These are phyloP conservation scores for Pipistrellus kuhlii DNA, from an alignment of 2,797 vertebrate species.

Conservation along the genomic window DNA sequence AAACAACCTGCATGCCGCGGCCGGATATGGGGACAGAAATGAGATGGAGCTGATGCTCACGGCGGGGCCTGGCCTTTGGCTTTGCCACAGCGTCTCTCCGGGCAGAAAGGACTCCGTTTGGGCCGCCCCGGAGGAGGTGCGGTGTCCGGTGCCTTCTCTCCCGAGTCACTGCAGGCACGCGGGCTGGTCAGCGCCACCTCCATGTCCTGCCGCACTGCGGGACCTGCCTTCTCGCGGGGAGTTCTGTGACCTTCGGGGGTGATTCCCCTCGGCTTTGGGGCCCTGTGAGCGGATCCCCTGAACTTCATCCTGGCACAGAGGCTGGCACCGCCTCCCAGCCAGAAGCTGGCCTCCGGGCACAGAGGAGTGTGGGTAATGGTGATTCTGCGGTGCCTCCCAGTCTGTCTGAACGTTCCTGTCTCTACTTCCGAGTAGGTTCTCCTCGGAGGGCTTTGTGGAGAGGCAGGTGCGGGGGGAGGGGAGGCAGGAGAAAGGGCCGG, in stretches of 20 bases:
- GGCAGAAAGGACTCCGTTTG: neutral
- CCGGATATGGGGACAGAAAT: slow-evolving; percentile 54
- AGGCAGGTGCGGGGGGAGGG: neutral
- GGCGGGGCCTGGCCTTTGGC: neutral
- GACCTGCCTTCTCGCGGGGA: neutral
- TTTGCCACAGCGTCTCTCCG: neutral
- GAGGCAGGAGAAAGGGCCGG: neutral
- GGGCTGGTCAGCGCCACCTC: neutral
- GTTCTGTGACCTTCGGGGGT: neutral
- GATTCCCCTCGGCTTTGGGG: neutral
- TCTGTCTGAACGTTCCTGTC: neutral
- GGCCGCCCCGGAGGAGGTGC: neutral
- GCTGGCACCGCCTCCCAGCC: neutral
- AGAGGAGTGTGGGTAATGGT: neutral
- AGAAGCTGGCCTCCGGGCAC: neutral
- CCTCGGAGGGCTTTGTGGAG: neutral
- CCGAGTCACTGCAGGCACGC: neutral
- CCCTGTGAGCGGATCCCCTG: neutral
- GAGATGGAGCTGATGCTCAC: neutral
- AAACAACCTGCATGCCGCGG: neutral
- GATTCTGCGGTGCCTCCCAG: neutral
- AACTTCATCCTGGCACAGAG: neutral
- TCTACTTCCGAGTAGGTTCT: neutral
- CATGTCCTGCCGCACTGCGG: neutral
- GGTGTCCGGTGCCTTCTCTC: neutral